Base-by-base conservation (phyloP, 2,888 invertebrate species). In the Branchellion lobata region DNA sequence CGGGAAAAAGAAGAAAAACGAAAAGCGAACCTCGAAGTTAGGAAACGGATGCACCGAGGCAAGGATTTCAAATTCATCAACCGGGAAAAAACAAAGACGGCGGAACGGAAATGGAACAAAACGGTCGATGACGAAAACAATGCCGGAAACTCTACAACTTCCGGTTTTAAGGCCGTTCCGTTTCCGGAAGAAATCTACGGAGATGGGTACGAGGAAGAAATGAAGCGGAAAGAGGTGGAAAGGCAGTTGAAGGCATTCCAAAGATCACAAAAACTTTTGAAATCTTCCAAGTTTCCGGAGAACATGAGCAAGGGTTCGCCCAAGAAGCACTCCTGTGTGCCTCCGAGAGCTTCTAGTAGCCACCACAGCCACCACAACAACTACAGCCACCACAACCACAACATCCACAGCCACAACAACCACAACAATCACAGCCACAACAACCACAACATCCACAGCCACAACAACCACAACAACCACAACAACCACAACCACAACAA, bases 131-230 rank as follows among this genome's bases (percentile, higher is more conserved):
- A 31, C 71, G 31, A 71, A 71, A 29, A 47, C 5, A 27, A 31
- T 75, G 31, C 2, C 57, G 51, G 75, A 75, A 75, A 75, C 14
- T 51, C 14, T 24, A 47, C 24, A 53, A 29, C 33, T 53, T 1
- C 1, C 57, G 1, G 34, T 24, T 75, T 75, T 53, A 75, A 51
- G 31, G 75, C 75, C 8, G 29, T 21, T 24, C 53, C 75, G 1
- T 75, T 75, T 47, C 75, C 75, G 14, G 57, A 29, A 1, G 21
- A 51, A n/a, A 40, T 75, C 57, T 75, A 29, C 75, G 27, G 75
- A 47, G 29, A 53, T n/a, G 53, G 29, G 40, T 29, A 31, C 2
- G 75, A 75, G 31, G 75, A 75, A 21, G 51, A 75, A 29, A 24
- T 75, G 57, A 75, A 53, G 51, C 47, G 31, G 33, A 33, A 21